phyloP scores from a whole-genome alignment of 2,113 vertebrate genomes.

The Erythrocercus mccallii region DNA sequence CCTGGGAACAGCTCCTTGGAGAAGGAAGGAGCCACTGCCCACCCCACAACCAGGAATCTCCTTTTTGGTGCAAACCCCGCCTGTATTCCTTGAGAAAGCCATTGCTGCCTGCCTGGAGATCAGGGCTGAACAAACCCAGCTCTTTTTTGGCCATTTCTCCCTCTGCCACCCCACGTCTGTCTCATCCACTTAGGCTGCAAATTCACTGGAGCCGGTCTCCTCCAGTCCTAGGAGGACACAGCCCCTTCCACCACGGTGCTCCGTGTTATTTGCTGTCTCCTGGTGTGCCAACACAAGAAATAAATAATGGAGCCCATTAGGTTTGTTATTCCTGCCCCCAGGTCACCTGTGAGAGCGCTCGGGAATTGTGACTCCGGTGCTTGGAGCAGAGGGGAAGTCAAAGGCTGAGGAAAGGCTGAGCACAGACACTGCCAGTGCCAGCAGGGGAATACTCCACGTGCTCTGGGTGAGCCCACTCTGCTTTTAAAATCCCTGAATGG shows the following conservation, averaged over 20 bases:
- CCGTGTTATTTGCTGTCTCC: neutral
- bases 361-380: neutral
- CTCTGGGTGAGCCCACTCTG: neutral
- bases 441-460: neutral
- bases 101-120: neutral
- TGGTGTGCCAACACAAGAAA: neutral
- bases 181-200: neutral
- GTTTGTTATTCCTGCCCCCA: neutral
- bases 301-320: neutral
- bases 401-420: neutral
- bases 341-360: neutral
- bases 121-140: neutral
- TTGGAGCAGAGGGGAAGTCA: neutral
- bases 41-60: neutral
- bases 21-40: neutral
- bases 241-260: neutral
- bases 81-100: neutral
- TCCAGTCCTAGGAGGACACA: neutral
- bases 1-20: neutral
- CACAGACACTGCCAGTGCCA: neutral
- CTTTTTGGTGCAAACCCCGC: rapidly evolving
- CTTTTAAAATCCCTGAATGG: neutral
- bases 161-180: neutral
- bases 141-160: neutral
- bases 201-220: neutral